Evolutionary conservation across 1,140 invertebrate species (phyloP).

Genomic region (Drosophila arizonae): DNA sequence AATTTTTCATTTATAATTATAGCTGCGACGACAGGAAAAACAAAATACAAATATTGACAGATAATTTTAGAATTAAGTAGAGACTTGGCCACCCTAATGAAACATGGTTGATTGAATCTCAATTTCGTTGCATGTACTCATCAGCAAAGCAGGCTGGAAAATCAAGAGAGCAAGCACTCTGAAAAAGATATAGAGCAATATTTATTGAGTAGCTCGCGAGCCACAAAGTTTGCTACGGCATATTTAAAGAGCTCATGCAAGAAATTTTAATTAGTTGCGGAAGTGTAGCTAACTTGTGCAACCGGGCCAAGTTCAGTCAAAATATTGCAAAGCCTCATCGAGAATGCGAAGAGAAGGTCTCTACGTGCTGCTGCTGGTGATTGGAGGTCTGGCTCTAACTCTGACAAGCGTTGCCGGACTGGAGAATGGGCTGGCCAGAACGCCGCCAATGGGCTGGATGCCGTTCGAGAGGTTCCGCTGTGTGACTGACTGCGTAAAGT

Average conservation of each 20-base stretch:
- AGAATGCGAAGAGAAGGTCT: constrained; percentile 7
- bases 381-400: not conserved
- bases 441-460: constrained; percentile 94
- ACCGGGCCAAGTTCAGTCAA: not conserved
- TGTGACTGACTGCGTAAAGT: constrained; percentile 94
- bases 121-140: not conserved
- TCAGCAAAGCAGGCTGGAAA: not conserved
- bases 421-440: constrained; percentile 91
- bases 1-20: constrained; percentile 19
- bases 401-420: constrained; percentile 80
- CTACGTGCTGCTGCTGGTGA: not conserved
- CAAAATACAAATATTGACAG: too few species aligned
- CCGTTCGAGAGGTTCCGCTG: constrained; percentile 96
- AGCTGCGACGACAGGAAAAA: not conserved
- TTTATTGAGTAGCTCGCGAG: not conserved
- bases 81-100: not conserved
- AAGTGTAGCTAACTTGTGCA: not conserved
- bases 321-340: not conserved
- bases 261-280: constrained; percentile 5
- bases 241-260: not conserved
- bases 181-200: not conserved
- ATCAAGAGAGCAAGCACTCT: not conserved
- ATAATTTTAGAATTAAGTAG: too few species aligned
- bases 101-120: not conserved
- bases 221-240: not conserved